Percentiles rank a stretch among this genome's conserved stretches.
These are phyloP conservation scores for Gavialis gangeticus DNA, from an alignment of 2,113 vertebrate species.

Conservation along the genomic window DNA sequence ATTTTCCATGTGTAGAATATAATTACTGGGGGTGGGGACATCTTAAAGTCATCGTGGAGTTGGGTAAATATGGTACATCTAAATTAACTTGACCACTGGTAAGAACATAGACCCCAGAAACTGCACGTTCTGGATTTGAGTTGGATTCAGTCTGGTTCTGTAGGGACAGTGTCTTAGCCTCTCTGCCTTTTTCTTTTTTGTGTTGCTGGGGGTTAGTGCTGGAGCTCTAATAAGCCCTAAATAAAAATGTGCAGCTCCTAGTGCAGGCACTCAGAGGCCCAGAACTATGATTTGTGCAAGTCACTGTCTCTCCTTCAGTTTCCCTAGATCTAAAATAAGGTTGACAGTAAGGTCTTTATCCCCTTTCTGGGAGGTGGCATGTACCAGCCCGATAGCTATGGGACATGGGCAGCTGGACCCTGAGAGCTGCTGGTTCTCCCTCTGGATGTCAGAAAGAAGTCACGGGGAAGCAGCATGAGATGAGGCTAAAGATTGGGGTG, in stretches of 20 bases:
- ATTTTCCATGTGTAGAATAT: too few species aligned
- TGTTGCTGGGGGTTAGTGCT: background rate
- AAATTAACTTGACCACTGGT: background rate
- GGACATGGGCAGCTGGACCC: too few species aligned
- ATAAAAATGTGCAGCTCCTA: background rate
- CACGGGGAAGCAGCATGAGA: too few species aligned
- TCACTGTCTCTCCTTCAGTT: background rate
- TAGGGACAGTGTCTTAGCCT: background rate
- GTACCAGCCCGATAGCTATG: too few species aligned
- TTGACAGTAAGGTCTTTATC: background rate
- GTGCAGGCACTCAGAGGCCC: background rate
- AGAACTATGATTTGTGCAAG: background rate
- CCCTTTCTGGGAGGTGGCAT: background rate
- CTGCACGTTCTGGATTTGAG: background rate
- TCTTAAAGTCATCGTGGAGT: too few species aligned
- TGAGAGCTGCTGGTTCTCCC: background rate
- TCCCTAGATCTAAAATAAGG: background rate
- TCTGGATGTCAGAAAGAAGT: too few species aligned
- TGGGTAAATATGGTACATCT: too few species aligned
- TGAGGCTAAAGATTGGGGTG: too few species aligned
- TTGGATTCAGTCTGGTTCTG: background rate
- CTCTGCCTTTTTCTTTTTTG: background rate
- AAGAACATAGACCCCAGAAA: background rate
- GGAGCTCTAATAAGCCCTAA: background rate
- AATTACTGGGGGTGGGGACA: too few species aligned